Percentiles rank a stretch among this genome's conserved stretches.
Evolutionary conservation across 1,140 invertebrate genomes (phyloP).

Genomic region (Zaprionus gabonicus): DNA sequence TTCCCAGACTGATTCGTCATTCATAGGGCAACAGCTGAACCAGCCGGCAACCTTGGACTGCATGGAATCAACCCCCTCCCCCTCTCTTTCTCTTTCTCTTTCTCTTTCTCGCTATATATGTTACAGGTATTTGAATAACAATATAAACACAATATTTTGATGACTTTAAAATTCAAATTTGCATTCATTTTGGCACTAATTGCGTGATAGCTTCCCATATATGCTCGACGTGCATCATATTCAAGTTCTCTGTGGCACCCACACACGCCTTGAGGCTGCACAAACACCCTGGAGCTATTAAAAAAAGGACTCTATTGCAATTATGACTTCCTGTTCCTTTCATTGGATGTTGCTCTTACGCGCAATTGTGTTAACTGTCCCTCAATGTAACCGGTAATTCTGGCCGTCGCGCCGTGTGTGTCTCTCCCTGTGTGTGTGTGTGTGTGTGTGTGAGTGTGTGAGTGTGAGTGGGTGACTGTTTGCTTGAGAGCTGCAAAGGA

Average conservation of each 20-base stretch:
- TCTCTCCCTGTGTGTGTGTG: too few species aligned
- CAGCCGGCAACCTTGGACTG: background rate
- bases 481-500: background rate
- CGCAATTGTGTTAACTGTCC: constrained; percentile 5
- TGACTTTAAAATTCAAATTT: background rate
- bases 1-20: background rate
- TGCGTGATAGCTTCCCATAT: too few species aligned
- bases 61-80: background rate
- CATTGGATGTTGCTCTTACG: background rate
- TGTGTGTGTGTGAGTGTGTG: background rate
- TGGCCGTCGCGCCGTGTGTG: background rate
- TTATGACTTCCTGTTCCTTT: constrained; percentile 5
- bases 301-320: background rate
- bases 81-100: too few species aligned
- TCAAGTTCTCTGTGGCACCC: too few species aligned
- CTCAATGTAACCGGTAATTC: constrained; percentile 9
- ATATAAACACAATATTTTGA: background rate
- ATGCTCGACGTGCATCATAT: too few species aligned
- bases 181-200: background rate
- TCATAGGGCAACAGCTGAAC: background rate
- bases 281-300: background rate
- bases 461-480: background rate
- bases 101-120: background rate
- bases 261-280: too few species aligned
- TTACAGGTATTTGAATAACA: constrained; percentile 2